Evolutionary conservation across 1,140 invertebrate genomes (phyloP).

Genomic region (Drosophila baimaii): DNA sequence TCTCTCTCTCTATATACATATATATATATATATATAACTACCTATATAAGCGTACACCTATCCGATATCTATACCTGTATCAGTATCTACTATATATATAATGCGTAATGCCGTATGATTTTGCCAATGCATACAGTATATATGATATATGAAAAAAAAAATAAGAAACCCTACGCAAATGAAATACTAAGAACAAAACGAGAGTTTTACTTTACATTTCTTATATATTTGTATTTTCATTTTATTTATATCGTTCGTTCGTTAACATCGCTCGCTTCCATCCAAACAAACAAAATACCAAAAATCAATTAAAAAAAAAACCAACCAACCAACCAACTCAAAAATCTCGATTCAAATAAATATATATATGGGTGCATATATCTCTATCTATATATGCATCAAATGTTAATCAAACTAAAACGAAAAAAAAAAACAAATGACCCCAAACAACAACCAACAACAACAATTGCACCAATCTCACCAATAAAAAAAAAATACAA

Average conservation of each 20-base stretch:
- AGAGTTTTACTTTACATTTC: constrained; percentile 81
- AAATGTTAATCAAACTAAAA: constrained; percentile 36
- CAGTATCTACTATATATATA: constrained; percentile 41
- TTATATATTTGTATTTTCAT: constrained; percentile 84
- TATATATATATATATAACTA: constrained; percentile 25
- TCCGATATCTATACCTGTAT: constrained; percentile 51
- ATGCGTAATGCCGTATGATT: constrained; percentile 54
- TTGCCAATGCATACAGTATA: constrained; percentile 66
- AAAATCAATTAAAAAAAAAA: constrained; percentile 45
- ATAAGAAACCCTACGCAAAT: constrained; percentile 42
- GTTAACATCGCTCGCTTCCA: constrained; percentile 84
- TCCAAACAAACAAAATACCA: constrained; percentile 76
- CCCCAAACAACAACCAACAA: constrained; percentile 33
- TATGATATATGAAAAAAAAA: constrained; percentile 43
- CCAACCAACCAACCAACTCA: constrained; percentile 37
- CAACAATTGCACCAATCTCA: constrained; percentile 34
- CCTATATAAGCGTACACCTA: constrained; percentile 47
- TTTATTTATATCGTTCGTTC: constrained; percentile 84
- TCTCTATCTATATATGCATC: constrained; percentile 9
- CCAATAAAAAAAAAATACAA: constrained; percentile 29
- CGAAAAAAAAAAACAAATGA: constrained; percentile 34
- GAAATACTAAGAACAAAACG: constrained; percentile 61
- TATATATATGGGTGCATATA: background rate
- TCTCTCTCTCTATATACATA: constrained; percentile 24
- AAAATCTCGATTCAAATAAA: constrained; percentile 49